Evolutionary conservation across 2,113 vertebrate species (phyloP), one percentile per base, ranked within the genome.

Genomic region (Apistogramma diplotaenia): DNA sequence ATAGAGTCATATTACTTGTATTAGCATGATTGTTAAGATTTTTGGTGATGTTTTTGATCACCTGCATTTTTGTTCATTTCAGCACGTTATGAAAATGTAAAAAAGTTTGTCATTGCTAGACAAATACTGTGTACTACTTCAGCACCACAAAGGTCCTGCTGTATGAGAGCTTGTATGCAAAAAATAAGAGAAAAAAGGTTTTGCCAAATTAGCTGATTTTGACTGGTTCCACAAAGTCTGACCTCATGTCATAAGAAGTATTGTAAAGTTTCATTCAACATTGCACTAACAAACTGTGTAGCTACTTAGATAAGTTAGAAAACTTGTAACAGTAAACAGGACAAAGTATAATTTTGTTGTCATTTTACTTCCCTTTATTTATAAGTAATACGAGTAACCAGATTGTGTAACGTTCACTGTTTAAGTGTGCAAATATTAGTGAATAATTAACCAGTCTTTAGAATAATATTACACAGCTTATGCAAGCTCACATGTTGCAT

Each of bases 191-290:
- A 12, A 55, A 55, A 55, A 46, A 67, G 8, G 62, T 67, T 67
- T 67, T 46, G 5, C 27, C 21, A 27, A 67, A 18, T 67, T 0
- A 49, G 40, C 0, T 49, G 25, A 29, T 49, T n/a, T 13, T 19
- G 16, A 8, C 19, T 16, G 15, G 43, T 15, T 15, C 43, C 43
- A 15, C 15, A 25, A 60, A 49, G 49, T 70, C 27, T 29, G 62
- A 29, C 16, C 9, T 0, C 1, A 10, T 16, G 43, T 13, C 40
- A 70, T 29, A 8, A 49, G 0, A 12, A 49, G 43, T 16, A 70
- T 16, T 4, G 40, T 70, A 12, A 49, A 67, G 9, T 16, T 46
- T 46, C 37, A 40, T 40, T 40, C 61, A 65, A 43, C 40, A 25
- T 65, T 15, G 13, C 37, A 12, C 37, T 40, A 12, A 40, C 10